Evolutionary conservation across 2,888 invertebrate genomes (phyloP), one percentile per base, ranked within the genome.

Genomic region (Osedax frankpressi): DNA sequence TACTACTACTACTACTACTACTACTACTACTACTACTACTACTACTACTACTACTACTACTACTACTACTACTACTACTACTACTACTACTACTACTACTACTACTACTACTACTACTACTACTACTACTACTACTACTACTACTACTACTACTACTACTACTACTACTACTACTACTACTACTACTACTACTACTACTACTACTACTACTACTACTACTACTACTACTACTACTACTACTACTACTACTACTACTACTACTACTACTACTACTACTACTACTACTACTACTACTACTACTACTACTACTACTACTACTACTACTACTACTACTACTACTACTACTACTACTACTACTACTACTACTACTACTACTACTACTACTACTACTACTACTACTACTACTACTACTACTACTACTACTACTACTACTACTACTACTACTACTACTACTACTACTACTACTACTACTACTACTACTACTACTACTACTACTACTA

Each of bases 211-310:
- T 30, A 70, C 72, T 27, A 24, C 72, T 25, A 27, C 72, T 71
- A n/a, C 72, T 26, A 72, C 72, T 72, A 70, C 72, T 70, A 70
- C 68, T 26, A 27, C 72, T 72, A 70, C 72, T 30, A 70, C 72
- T 71, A 70, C 72, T 72, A 70, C 72, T 25, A 71, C 72, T 71
- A 26, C 72, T 71, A 24, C 72, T 28, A 27, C 69, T 30, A 19
- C n/a, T 72, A 72, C 29, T 72, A 72, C 29, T 72, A 26, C 29
- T 72, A 72, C 29, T 72, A 72, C n/a, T 72, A 73, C 74, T 28
- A 73, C 74, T 74, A 73, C 71, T 26, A 72, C 72, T 72, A 70
- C 72, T 70, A 70, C 68, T 71, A 27, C 72, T 72, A 70, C 72
- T 30, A 70, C 72, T 71, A 70, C 72, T 72, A 72, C 72, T 25